phyloP scores from a whole-genome alignment of 2,888 invertebrate genomes.

The Parnassius orleans region DNA sequence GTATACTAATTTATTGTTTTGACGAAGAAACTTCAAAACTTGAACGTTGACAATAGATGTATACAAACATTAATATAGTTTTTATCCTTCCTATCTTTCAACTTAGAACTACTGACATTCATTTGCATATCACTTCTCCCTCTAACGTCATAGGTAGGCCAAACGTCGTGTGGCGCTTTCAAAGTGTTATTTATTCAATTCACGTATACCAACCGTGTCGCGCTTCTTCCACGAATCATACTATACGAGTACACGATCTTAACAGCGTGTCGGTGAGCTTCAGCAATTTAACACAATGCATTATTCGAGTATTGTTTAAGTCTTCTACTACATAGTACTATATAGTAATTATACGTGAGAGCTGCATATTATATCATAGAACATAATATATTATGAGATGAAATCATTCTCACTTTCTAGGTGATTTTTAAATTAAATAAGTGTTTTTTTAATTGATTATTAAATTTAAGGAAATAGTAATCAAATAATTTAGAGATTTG shows the following conservation, averaged over 20 bases:
- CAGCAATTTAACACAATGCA: slow-evolving; percentile 22
- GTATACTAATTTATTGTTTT: too few relatives aligned
- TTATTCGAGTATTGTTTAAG: background rate
- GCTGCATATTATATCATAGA: too few relatives aligned
- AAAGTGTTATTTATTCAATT: slow-evolving; percentile 21
- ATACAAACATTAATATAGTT: background rate
- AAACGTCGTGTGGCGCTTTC: slow-evolving; percentile 21
- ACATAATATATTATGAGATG: too few relatives aligned
- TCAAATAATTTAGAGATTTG: too few relatives aligned
- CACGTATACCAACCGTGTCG: slow-evolving; percentile 24
- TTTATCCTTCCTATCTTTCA: slow-evolving; percentile 6
- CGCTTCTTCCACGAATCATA: slow-evolving; percentile 25
- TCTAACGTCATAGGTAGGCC: slow-evolving; percentile 25
- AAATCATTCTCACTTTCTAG: too few relatives aligned
- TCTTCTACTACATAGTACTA: too few relatives aligned
- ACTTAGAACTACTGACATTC: slow-evolving; percentile 19
- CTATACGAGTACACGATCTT: slow-evolving; percentile 2
- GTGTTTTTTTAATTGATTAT: too few relatives aligned
- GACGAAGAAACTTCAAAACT: too few relatives aligned
- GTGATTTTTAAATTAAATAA: too few relatives aligned
- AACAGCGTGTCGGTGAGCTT: slow-evolving; percentile 16
- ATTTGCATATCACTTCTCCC: slow-evolving; percentile 19
- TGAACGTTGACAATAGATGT: too few relatives aligned
- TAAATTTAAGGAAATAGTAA: too few relatives aligned
- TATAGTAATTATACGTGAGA: too few relatives aligned